phyloP scores from a whole-genome alignment of 1,140 invertebrate genomes.

The Sycophila sp. region DNA sequence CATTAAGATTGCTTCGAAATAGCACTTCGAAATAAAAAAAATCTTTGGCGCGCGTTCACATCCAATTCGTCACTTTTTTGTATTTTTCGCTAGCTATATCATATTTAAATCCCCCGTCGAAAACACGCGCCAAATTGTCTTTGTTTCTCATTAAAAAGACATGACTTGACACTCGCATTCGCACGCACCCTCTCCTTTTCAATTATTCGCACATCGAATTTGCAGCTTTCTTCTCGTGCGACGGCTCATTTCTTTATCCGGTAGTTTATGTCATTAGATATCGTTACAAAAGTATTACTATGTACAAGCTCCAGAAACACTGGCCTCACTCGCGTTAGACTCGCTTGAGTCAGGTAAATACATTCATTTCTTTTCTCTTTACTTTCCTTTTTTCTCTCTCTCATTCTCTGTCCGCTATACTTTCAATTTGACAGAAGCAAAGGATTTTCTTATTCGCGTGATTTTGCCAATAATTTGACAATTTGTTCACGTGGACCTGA shows the following conservation, averaged over 20 bases:
- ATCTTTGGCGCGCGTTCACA: conserved; percentile 21
- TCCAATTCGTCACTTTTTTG: background rate
- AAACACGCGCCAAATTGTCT: conserved; percentile 21
- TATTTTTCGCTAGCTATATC: background rate
- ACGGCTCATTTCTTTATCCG: conserved; percentile 29
- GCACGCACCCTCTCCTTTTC: conserved; percentile 14
- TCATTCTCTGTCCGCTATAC: background rate
- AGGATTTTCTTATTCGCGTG: too few species aligned
- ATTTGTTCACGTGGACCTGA: conserved; percentile 21
- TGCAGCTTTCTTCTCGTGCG: conserved; percentile 1
- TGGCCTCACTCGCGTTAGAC: conserved; percentile 43
- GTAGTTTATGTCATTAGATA: conserved; percentile 46
- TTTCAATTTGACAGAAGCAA: conserved; percentile 24
- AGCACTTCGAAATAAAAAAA: conserved; percentile 10
- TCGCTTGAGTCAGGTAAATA: conserved; percentile 34
- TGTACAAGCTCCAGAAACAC: conserved; percentile 50
- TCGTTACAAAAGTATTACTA: conserved; percentile 54
- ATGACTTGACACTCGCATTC: conserved; percentile 26
- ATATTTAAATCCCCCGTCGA: background rate
- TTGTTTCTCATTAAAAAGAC: conserved; percentile 11
- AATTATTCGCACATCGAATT: conserved; percentile 28
- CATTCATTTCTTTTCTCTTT: too few species aligned
- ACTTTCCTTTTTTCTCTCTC: background rate
- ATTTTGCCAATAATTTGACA: too few species aligned
- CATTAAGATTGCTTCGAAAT: conserved; percentile 12